Base-by-base conservation (phyloP, 2,888 invertebrate species). In the Drosophila mulleri region DNA sequence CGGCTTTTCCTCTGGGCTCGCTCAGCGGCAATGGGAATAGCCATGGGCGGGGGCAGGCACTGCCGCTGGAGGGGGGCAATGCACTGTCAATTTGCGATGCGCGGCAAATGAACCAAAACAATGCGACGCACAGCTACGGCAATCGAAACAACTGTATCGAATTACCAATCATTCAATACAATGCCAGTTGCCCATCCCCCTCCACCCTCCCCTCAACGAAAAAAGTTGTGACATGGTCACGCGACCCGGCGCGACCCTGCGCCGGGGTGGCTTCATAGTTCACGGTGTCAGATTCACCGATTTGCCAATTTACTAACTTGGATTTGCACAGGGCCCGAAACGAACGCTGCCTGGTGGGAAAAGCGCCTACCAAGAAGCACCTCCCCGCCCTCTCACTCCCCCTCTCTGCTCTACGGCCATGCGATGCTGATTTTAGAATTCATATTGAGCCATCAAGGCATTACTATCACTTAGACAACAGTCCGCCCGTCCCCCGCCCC, bases 81-180 rank as follows among this genome's bases (percentile, higher is more conserved):
- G 54, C 39, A 41, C 74, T 77, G 73, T 75, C 83, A 76, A 88
- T 89, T 88, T 83, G 88, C 77, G 88, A 90, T 83, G 88, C 90
- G 83, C 86, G 81, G 82, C 90, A 90, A 91, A 87, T 83, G 82
- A 88, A 78, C 80, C 82, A 78, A 80, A 84, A 89, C 82, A 90
- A 84, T 67, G 75, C 78, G 65, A 63, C 53, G 66, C 59, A 62
- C 65, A 67, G 14, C 65, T 68, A 75, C 68, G 68, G 57, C 82
- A 81, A 83, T 74, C 80, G 81, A 80, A 82, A 82, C 89, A 84
- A 85, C 83, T 88, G 86, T 88, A 90, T 89, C 90, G 90, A 90
- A 90, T 89, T 90, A 88, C 90, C 83, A 88, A 89, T 87, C 89
- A 89, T 84, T 80, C 84, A 78, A 78, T 79, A 80, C 88, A 83